Conservation (phyloP, 2,888 invertebrate species). For the Clepsis dumicolana region DNA sequence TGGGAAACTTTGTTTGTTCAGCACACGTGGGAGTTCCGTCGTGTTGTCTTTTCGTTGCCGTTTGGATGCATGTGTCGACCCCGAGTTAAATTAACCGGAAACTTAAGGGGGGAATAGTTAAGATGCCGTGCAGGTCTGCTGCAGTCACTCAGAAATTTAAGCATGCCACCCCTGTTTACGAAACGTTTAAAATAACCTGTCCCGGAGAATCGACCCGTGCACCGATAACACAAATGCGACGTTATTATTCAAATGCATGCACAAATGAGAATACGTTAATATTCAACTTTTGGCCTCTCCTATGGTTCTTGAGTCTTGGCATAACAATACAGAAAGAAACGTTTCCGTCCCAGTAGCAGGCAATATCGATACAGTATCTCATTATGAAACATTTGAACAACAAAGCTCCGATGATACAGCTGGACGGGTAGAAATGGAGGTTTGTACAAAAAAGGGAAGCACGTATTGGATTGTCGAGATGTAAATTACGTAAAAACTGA, state of each 20-base stretch:
- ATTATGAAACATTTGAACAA: conserved; percentile 59
- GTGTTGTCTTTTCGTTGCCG: conserved; percentile 58
- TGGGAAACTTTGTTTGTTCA: conserved; percentile 74
- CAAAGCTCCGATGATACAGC: conserved; percentile 69
- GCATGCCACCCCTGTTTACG: conserved; percentile 56
- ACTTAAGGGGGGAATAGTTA: conserved; percentile 79
- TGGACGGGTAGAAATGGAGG: conserved; percentile 53
- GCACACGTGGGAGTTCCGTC: conserved; percentile 76
- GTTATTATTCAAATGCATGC: conserved; percentile 30
- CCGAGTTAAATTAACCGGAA: conserved; percentile 83
- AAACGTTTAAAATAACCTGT: conserved; percentile 41
- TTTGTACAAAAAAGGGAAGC: conserved; percentile 53
- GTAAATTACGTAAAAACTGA: conserved; percentile 80
- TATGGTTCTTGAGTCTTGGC: conserved; percentile 10
- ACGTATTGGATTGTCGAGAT: conserved; percentile 65
- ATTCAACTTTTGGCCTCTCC: conserved; percentile 23
- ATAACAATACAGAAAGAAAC: conserved; percentile 49
- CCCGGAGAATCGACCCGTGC: conserved; percentile 29
- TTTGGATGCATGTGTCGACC: conserved; percentile 77
- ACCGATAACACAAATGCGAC: conserved; percentile 22
- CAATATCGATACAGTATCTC: conserved; percentile 73
- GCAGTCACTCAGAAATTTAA: conserved; percentile 68
- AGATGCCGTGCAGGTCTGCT: conserved; percentile 75
- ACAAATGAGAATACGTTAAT: conserved; percentile 27
- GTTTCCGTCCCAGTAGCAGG: conserved; percentile 63